phyloP scores from a whole-genome alignment of 2,888 invertebrate species.

The Drosophila pegasa region DNA sequence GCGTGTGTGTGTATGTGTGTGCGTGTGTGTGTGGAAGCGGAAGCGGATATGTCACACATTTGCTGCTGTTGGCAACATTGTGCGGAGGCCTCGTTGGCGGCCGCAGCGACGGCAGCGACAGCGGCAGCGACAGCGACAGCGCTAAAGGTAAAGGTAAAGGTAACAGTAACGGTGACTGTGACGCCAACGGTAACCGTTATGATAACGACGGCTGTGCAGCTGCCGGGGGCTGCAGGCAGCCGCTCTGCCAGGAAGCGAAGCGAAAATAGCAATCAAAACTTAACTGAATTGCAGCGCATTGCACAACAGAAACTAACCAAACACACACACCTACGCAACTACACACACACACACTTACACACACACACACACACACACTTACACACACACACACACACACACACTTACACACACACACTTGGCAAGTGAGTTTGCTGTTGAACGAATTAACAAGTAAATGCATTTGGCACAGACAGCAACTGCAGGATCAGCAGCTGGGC shows the following conservation, averaged over 20 bases:
- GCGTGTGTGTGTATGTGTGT: conserved; percentile 3
- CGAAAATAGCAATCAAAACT: conserved; percentile 80
- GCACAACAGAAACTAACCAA: conserved; percentile 36
- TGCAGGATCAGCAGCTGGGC: conserved; percentile 14
- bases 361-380: conserved; percentile 1
- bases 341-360: conserved; percentile 1
- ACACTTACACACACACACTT: conserved; percentile 8
- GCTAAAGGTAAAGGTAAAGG: background rate
- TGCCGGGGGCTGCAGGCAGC: conserved; percentile 15
- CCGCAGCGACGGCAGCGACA: background rate
- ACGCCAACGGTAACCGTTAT: background rate
- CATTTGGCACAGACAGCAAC: conserved; percentile 53
- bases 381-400: conserved; percentile 5
- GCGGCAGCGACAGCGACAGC: conserved; percentile 1
- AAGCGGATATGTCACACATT: conserved; percentile 79
- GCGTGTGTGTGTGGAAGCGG: conserved; percentile 43
- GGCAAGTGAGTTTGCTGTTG: conserved; percentile 47
- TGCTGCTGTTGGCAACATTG: conserved; percentile 71
- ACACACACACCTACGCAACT: background rate
- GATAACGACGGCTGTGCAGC: background rate
- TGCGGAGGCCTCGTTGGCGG: conserved; percentile 37
- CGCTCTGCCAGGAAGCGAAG: conserved; percentile 71
- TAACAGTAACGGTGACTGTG: background rate
- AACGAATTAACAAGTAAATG: conserved; percentile 76
- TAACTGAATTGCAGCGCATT: conserved; percentile 78